Evolutionary conservation across 2,888 invertebrate species (phyloP).

Genomic region (Catocala nupta): DNA sequence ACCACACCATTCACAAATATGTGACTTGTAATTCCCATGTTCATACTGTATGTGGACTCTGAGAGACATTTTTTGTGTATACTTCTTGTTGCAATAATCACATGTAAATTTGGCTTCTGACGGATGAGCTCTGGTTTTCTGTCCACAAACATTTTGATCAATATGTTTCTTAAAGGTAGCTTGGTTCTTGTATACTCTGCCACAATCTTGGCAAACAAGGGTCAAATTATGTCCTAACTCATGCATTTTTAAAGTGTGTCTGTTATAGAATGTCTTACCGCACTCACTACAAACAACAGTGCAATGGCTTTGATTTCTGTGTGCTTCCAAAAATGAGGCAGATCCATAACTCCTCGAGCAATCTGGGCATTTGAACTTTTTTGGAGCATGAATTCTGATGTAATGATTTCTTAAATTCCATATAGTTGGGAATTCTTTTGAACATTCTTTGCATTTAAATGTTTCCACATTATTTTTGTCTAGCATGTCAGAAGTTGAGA

Average conservation of each 20-base stretch:
- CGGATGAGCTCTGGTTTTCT: slow-evolving; percentile 64
- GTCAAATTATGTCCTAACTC: slow-evolving; percentile 64
- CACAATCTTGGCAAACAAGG: slow-evolving; percentile 73
- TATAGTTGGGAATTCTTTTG: slow-evolving; percentile 58
- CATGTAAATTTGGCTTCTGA: slow-evolving; percentile 72
- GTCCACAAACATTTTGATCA: slow-evolving; percentile 67
- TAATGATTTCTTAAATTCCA: slow-evolving; percentile 67
- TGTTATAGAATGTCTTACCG: slow-evolving; percentile 68
- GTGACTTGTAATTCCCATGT: slow-evolving; percentile 75
- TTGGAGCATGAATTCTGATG: slow-evolving; percentile 69
- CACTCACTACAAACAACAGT: slow-evolving; percentile 68
- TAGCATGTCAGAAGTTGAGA: slow-evolving; percentile 62
- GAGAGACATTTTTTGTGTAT: slow-evolving; percentile 75
- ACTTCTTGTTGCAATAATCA: slow-evolving; percentile 77
- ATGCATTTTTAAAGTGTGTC: slow-evolving; percentile 68
- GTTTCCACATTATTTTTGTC: slow-evolving; percentile 53
- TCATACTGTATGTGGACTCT: slow-evolving; percentile 79
- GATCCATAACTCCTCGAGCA: slow-evolving; percentile 66
- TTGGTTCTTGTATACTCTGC: slow-evolving; percentile 72
- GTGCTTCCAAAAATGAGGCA: slow-evolving; percentile 55
- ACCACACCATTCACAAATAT: slow-evolving; percentile 75
- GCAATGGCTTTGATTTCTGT: slow-evolving; percentile 64
- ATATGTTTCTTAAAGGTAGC: slow-evolving; percentile 71
- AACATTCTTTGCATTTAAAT: slow-evolving; percentile 67
- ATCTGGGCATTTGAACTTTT: slow-evolving; percentile 62